These are phyloP conservation scores for Onchidella celtica DNA, from an alignment of 2,888 invertebrate species.

Conservation along the genomic window DNA sequence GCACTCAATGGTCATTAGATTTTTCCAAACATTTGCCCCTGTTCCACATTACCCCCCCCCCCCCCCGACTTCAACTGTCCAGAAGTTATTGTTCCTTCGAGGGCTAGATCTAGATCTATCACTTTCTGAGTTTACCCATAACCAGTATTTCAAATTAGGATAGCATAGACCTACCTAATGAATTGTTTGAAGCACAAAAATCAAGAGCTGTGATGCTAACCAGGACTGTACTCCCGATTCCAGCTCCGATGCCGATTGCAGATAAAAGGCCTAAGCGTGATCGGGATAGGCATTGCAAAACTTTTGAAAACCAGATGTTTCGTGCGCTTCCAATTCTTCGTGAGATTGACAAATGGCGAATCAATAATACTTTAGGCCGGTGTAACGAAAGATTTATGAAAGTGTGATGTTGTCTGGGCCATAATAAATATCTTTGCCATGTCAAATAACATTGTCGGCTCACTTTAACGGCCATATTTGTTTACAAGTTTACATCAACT, in stretches of 20 bases:
- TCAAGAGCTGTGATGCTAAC: constrained; percentile 9
- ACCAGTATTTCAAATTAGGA: no score
- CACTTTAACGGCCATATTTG: constrained; percentile 40
- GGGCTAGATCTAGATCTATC: no score
- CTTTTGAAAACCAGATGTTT: background rate
- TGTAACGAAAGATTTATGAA: background rate
- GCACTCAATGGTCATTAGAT: no score
- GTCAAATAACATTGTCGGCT: constrained; percentile 22
- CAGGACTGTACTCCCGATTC: background rate
- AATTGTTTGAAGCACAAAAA: constrained; percentile 20
- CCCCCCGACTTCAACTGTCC: no score
- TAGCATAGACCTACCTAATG: constrained; percentile 10
- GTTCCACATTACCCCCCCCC: no score
- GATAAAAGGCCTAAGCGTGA: constrained; percentile 2
- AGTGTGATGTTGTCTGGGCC: constrained; percentile 14
- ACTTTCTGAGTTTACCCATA: no score
- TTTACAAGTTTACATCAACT: constrained; percentile 34
- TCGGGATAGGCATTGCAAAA: background rate
- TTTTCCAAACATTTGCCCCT: no score
- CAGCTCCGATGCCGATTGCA: background rate
- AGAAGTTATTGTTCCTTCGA: no score
- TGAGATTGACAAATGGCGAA: background rate
- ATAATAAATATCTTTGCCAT: background rate
- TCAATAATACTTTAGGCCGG: background rate
- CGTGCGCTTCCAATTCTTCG: background rate